phyloP scores from a whole-genome alignment of 2,888 invertebrate species.

The Megastigmus dorsalis region DNA sequence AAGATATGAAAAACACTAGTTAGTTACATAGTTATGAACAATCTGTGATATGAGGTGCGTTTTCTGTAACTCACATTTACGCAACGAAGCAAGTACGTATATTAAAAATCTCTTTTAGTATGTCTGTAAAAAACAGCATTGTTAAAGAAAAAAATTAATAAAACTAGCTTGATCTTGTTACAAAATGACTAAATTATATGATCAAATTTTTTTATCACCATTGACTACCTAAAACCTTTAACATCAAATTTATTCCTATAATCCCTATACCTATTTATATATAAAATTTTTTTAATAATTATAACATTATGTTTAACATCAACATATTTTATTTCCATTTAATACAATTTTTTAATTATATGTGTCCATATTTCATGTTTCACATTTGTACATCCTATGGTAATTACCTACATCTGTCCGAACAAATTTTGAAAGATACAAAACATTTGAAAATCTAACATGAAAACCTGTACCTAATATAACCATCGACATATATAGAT shows the following conservation, averaged over 20 bases:
- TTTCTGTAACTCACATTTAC: conserved; percentile 50
- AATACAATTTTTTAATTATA: conserved; percentile 36
- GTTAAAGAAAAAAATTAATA: conserved; percentile 36
- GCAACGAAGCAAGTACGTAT: conserved; percentile 43
- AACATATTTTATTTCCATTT: conserved; percentile 44
- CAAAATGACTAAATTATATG: conserved; percentile 32
- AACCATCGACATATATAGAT: too few species aligned
- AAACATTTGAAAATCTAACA: too few species aligned
- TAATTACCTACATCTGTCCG: too few species aligned
- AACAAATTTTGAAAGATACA: too few species aligned
- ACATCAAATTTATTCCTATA: neutral
- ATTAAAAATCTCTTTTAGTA: conserved; percentile 42
- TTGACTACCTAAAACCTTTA: too few species aligned
- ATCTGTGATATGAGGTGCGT: conserved; percentile 61
- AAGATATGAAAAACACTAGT: conserved; percentile 24
- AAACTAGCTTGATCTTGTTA: conserved; percentile 33
- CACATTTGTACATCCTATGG: conserved; percentile 49
- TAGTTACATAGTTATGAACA: conserved; percentile 49
- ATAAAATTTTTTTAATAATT: too few species aligned
- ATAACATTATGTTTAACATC: conserved; percentile 35
- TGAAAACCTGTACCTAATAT: too few species aligned
- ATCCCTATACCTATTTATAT: too few species aligned
- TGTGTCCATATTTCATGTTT: conserved; percentile 35
- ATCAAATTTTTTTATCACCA: conserved; percentile 1
- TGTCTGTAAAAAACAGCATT: conserved; percentile 31